Base-by-base conservation (phyloP, 2,797 vertebrate species). In the Paratrypauchen microcephalus region DNA sequence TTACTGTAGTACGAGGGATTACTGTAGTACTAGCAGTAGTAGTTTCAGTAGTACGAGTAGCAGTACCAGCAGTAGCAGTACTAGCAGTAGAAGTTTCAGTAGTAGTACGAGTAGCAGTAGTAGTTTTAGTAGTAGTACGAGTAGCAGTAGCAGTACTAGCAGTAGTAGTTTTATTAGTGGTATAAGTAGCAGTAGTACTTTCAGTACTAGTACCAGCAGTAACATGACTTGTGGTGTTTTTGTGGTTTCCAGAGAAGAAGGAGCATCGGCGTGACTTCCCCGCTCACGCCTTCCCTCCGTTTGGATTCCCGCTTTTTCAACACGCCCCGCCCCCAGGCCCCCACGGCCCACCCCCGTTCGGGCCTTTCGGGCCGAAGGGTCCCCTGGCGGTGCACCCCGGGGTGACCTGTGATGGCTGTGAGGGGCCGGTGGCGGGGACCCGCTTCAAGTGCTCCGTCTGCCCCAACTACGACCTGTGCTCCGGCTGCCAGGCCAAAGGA, bases 381-480 rank as follows among this genome's bases (percentile, higher is more conserved):
- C 76, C 72, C 23, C 80, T 89, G 0, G 81, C 78, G 0, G 82
- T 95, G 80, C 97, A 98, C 79, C 91, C 93, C 26, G 94, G 94
- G 0, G 94, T 99, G 66, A 94, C 96, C 71, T 99, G 97, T 0
- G 97, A 99, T 0, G 95, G 95, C 39, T 99, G 97, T 0, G 94
- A 97, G 0, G 95, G 95, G 0, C 89, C 94, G 0, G 95, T 99
- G 71, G 89, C 92, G 30, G 97, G 97, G 2, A 92, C 94, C 4
- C 95, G 97, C 74, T 99, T 96, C 90, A 99, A 98, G 87, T 99
- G 97, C 83, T 94, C 94, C 0, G 87, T 97, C 47, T 99, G 97
- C 61, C 94, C 96, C 0, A 83, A 99, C 89, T 98, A 97, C 0
- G 97, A 99, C 89, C 87, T 99, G 54, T 99, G 97, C 74, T 92